Base-by-base conservation (phyloP, 2,888 invertebrate genomes). In the Brenthis daphne region DNA sequence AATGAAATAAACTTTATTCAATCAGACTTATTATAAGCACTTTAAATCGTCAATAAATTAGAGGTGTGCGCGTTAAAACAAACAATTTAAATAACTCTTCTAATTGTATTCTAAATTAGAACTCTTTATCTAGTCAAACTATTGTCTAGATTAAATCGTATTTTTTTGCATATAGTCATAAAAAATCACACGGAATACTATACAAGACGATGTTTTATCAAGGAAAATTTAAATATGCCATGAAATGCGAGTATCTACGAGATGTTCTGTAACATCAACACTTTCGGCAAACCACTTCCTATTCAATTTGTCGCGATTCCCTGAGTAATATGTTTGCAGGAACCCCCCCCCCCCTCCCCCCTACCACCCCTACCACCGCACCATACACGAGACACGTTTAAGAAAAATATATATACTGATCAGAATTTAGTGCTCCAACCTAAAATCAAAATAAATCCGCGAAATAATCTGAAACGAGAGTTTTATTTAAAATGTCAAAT, bases 271-370 rank as follows among this genome's bases (percentile, higher is more conserved):
- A 20, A 50, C 20, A 14, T 50, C 56, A 56, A 24, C 48, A 33
- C 37, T 20, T 55, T 48, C 16, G 33, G 37, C 43, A 54, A 60
- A 60, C 33, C 54, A 72, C 69, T 74, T 76, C 76, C 77, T 78
- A 76, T 84, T 82, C 88, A 84, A 86, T 89, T 84, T 84, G 80
- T 85, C 85, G 88, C 87, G 83, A 87, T 86, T 87, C 87, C 86
- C 83, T 86, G 84, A 83, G 82, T 85, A 87, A 85, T 85, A 84
- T 85, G 85, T 88, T 84, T 33, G 47, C 14, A 29, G 2, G 5
- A 48, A 33, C 16, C 16, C 37, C 20, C 37, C 53, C 16, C 64
- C 12, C 20, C 37, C 1, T 0, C 1, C 37, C 37, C 37, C 37
- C 33, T 33, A 2, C 37, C 37, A 16, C 37, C 8, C 33, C 37